Base-by-base conservation (phyloP, 1,140 invertebrate genomes). In the Plodia interpunctella region DNA sequence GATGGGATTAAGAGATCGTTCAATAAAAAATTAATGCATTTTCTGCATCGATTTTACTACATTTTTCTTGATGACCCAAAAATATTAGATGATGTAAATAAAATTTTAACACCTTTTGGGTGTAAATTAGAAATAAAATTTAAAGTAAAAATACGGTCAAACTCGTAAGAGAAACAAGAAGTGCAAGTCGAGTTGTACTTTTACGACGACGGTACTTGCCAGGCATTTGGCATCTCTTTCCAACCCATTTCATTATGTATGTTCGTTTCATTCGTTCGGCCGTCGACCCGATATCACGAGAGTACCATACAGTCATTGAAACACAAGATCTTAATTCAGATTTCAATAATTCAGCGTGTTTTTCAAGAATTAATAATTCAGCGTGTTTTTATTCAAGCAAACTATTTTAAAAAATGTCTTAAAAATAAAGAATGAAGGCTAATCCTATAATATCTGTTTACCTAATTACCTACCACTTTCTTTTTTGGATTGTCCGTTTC, bases 151-250 rank as follows among this genome's bases (percentile, higher is more conserved):
- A 57, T n/a, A 17, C 38, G 15, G 13, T 44, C 10, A 15, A 44
- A 44, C 38, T 44, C 15, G 32, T 35, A 70, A 73, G 66, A 61
- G 57, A 63, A 70, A 78, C 70, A 78, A 80, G 77, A 78, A 78
- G 73, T 68, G 72, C 74, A 74, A 69, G 68, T 63, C 65, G 68
- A 66, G 71, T 79, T 76, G 78, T 77, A 76, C 77, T 81, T 82
- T 76, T n/a, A n/a, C n/a, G n/a, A 81, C 72, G 76, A 76, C 66
- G 74, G 74, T 78, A 80, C 76, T 80, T 70, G 68, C 69, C 61
- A 62, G 68, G 49, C 50, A 62, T 49, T 11, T 65, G 18, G 18
- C 54, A 19, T 77, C 77, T 60, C 72, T 53, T 52, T 80, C 62
- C 59, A 9, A 21, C 70, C 3, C 20, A 13, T 52, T 1, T 0